Percentiles rank a stretch among this genome's conserved stretches.
Conservation (phyloP, 2,113 vertebrate species). For the Proterorhinus semilunaris region DNA sequence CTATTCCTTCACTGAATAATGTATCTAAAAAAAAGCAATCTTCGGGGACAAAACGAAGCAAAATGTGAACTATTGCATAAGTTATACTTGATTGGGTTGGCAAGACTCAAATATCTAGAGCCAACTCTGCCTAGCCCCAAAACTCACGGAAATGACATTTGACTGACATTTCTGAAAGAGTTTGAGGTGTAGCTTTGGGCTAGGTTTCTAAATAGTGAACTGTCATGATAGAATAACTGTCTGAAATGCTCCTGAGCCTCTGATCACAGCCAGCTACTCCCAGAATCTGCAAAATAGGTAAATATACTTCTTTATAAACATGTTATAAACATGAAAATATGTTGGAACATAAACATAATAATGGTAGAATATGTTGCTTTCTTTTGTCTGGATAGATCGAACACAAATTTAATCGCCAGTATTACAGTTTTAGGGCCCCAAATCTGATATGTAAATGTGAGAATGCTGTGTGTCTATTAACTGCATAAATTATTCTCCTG, state of each 20-base stretch:
- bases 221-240: constrained; percentile 4
- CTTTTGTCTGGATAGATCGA: no score
- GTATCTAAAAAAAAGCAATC: neutral
- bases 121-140: neutral
- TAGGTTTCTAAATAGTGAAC: constrained; percentile 19
- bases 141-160: constrained; percentile 18
- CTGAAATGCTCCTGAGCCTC: constrained; percentile 3
- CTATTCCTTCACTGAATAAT: neutral
- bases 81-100: neutral
- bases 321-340: neutral
- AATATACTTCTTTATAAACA: constrained; percentile 24
- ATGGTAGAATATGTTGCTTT: no score
- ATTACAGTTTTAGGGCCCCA: no score
- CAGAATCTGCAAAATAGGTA: neutral
- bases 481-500: no score
- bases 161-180: constrained; percentile 33
- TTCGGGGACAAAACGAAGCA: no score
- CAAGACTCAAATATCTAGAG: neutral
- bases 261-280: constrained; percentile 14
- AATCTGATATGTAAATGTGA: no score
- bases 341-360: no score
- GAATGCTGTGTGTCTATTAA: no score
- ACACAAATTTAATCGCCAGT: no score
- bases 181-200: constrained; percentile 13
- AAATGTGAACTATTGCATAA: no score